Base-by-base conservation (phyloP, 2,113 vertebrate species). In the Glareola pratincola region DNA sequence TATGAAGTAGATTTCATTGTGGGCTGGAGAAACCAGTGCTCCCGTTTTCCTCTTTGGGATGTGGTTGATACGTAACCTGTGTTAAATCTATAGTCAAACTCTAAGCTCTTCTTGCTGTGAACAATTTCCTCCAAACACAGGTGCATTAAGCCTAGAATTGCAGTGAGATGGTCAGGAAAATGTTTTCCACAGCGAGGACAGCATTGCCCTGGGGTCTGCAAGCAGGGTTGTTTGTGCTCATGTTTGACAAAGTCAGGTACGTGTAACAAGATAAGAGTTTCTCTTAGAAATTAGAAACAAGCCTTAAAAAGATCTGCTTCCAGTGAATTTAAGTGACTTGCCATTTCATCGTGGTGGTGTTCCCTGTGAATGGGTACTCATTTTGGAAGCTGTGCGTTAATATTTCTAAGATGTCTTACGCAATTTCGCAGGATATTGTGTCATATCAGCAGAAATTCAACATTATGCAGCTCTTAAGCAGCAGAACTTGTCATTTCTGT, bases 371-470 rank as follows among this genome's bases (percentile, higher is more conserved):
- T 74, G 34, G 10, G n/a, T 60, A 17, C 62, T 83, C 77, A 32
- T 66, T 80, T 84, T 80, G n/a, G 77, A 92, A 96, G 71, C 29
- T 34, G 14, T 54, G 56, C 3, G 10, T 62, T 73, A 0, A 0
- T 41, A 71, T 88, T 71, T 90, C 84, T 73, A 76, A 74, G 57
- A 57, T 11, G 26, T 22, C 87, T 53, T 82, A 51, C 1, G 2
- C 73, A 39, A 32, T 91, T 95, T 94, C 37, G 62, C 23, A 59
- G 71, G 53, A 34, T 47, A 76, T 73, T 91, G 66, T 96, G 77
- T 90, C 71, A 19, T 37, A 92, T 96, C 87, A 93, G 91, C 94
- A 95, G 81, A 97, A 95, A 93, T 77, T 50, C 67, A 59, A 48
- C 60, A 76, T 92, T 80, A 82, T 80, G 81, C 71, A 88, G 81